Evolutionary conservation across 2,888 invertebrate species (phyloP).

Genomic region (Scaptomyza parva): DNA sequence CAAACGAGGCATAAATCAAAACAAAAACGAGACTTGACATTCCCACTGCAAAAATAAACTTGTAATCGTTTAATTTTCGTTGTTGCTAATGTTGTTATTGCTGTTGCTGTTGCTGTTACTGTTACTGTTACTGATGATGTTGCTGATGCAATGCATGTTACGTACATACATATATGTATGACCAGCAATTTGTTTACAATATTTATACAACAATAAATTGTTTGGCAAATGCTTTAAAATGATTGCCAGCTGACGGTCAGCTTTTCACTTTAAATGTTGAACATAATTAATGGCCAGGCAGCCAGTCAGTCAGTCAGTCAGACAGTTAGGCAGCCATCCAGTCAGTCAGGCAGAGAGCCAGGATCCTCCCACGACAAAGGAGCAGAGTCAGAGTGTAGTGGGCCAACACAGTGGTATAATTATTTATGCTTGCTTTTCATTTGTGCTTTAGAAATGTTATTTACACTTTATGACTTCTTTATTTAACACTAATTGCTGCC

Average conservation of each 20-base stretch:
- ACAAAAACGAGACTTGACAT: conserved; percentile 24
- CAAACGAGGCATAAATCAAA: conserved; percentile 50
- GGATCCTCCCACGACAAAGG: not conserved
- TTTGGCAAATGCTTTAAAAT: conserved; percentile 58
- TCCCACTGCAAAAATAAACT: conserved; percentile 32
- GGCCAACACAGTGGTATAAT: conserved; percentile 24
- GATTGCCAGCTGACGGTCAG: conserved; percentile 56
- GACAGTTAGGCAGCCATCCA: not conserved
- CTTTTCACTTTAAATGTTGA: conserved; percentile 54
- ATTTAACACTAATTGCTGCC: conserved; percentile 75
- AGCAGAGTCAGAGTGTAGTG: not conserved
- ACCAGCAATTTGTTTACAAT: conserved; percentile 48
- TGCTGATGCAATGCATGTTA: conserved; percentile 6
- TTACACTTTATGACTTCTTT: conserved; percentile 78
- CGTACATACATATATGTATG: not conserved
- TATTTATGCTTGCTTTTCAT: conserved; percentile 67
- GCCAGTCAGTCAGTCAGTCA: no score
- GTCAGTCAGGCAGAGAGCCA: not conserved
- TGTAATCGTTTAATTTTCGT: conserved; percentile 15
- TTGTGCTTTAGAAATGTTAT: conserved; percentile 65
- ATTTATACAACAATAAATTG: conserved; percentile 65
- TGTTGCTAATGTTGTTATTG: conserved; percentile 15
- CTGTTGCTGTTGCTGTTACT: conserved; percentile 11
- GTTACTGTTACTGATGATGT: conserved; percentile 14
- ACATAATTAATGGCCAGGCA: conserved; percentile 67